phyloP scores from a whole-genome alignment of 1,140 invertebrate species.

The Drosophila cardini region DNA sequence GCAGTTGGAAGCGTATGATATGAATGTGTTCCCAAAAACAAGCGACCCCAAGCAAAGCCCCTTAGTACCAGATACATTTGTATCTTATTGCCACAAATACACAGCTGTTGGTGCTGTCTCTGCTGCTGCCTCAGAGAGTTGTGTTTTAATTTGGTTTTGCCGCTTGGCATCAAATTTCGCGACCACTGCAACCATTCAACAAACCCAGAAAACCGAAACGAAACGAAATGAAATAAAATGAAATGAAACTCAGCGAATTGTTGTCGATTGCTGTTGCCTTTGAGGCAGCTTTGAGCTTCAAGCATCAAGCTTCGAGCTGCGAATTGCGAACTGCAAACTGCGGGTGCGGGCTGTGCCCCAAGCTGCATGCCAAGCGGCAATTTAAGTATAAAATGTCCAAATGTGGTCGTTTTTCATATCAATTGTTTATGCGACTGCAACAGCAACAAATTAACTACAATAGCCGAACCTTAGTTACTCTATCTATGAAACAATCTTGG shows the following conservation, averaged over 20 bases:
- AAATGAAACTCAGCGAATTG: conserved; percentile 56
- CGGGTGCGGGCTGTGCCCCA: conserved; percentile 41
- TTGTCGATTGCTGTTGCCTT: conserved; percentile 44
- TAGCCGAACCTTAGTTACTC: no score
- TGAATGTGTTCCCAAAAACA: conserved; percentile 13
- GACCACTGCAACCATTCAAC: conserved; percentile 67
- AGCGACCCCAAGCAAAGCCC: conserved; percentile 72
- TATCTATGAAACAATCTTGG: no score
- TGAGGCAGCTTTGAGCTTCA: no score
- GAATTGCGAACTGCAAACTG: background rate
- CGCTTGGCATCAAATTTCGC: conserved; percentile 76
- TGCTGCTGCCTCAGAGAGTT: conserved; percentile 14
- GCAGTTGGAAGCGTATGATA: conserved; percentile 23
- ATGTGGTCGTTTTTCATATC: conserved; percentile 74
- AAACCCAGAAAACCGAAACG: conserved; percentile 82
- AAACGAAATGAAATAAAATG: conserved; percentile 60
- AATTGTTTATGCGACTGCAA: conserved; percentile 60
- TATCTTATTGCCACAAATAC: conserved; percentile 38
- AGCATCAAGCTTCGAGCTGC: no score
- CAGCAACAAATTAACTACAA: background rate
- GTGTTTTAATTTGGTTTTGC: conserved; percentile 42
- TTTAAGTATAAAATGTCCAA: conserved; percentile 81
- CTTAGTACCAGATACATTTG: conserved; percentile 38
- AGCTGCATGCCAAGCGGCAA: conserved; percentile 77
- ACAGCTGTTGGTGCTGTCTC: conserved; percentile 4